Conservation (phyloP, 2,113 vertebrate genomes). For the Propithecus coquereli region DNA sequence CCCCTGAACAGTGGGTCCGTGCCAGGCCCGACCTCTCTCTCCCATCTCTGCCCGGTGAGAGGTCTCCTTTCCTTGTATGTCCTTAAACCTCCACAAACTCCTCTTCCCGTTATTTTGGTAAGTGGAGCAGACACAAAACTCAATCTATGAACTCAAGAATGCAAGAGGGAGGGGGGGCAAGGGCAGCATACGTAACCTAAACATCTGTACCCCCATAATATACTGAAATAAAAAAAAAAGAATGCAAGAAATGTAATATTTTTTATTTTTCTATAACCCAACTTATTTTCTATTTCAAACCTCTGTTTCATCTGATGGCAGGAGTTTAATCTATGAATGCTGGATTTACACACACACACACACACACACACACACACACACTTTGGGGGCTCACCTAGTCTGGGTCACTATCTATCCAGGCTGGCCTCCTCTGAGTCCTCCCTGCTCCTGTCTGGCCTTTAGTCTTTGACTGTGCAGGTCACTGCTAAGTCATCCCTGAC, state of each 20-base stretch:
- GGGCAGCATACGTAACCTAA: no score
- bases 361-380: no score
- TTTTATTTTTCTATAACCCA: not conserved
- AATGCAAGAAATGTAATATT: not conserved
- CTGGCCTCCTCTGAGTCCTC: rapidly evolving
- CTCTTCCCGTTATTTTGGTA: not conserved
- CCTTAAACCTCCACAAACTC: not conserved
- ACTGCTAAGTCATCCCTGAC: not conserved
- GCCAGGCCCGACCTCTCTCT: not conserved
- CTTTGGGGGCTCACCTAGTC: not conserved
- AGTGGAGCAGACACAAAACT: not conserved
- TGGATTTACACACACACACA: not conserved
- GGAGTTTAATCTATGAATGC: not conserved
- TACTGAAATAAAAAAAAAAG: no score
- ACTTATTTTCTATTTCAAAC: not conserved
- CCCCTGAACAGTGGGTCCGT: not conserved
- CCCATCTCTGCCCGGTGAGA: not conserved
- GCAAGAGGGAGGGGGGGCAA: no score
- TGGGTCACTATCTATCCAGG: not conserved
- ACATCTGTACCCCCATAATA: no score
- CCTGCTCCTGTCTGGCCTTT: not conserved
- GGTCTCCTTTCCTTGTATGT: not conserved
- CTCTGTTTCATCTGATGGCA: not conserved
- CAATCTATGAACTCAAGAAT: not conserved
- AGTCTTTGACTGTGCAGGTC: not conserved